Evolutionary conservation across 1,140 invertebrate genomes (phyloP), one percentile per base, ranked within the genome.

Genomic region (Euschistus heros): DNA sequence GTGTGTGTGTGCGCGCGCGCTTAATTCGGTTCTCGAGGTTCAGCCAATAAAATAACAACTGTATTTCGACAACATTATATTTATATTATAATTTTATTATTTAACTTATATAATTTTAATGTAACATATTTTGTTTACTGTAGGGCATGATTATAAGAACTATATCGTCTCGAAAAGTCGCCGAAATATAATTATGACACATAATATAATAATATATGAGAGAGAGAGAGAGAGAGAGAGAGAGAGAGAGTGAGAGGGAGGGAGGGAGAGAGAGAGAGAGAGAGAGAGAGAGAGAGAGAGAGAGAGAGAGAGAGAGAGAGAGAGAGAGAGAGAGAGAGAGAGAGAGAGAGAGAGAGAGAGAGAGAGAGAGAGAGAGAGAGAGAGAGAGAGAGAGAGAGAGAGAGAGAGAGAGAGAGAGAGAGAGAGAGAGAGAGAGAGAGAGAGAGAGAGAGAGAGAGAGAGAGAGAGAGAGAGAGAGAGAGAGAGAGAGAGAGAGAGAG

Each of bases 401-500:
- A 65, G 50, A 65, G 54, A 65, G 47, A 57, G 37, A 57, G 33
- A 30, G 52, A 57, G 54, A 57, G 47, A 37, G 63, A 33, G 47
- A 65, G 63, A 57, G 47, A 65, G 63, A 33, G 52, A 57, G 52
- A 55, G 63, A 65, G 63, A 55, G 63, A 37, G 47, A 37, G 63
- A 65, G 54, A 65, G 47, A 65, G 63, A 65, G 54, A 37, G 54
- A 37, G 63, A 65, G 63, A 55, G 52, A 65, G 63, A 55, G 63
- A 57, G 63, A 65, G 63, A 65, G 63, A 65, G 63, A 33, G 50
- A 65, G 50, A 65, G 54, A 65, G 63, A 57, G 63, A 52, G 62
- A 64, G 46, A 50, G 26, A 30, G 62, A 27, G 46, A 52, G 44
- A 62, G 60, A 62, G 60, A 62, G 60, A 62, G 60, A 60, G 57